These are phyloP conservation scores for Neocloeon triangulifer DNA, from an alignment of 1,140 invertebrate genomes.

Conservation along the genomic window DNA sequence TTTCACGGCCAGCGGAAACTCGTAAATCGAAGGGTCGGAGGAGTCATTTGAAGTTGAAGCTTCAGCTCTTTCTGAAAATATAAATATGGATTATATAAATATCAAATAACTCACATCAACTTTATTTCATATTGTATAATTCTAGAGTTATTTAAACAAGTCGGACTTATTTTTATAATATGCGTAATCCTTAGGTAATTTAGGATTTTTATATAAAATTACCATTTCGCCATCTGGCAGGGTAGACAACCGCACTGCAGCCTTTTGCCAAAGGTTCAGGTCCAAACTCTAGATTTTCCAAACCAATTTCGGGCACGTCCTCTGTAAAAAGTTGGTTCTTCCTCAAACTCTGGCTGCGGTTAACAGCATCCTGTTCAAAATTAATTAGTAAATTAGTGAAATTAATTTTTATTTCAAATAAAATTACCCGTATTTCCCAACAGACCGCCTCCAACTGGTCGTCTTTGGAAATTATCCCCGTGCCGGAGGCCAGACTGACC, in stretches of 20 bases:
- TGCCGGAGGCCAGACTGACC: conserved; percentile 44
- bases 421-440: conserved; percentile 44
- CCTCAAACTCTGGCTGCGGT: conserved; percentile 17
- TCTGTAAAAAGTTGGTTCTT: conserved; percentile 10
- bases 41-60: too few species aligned
- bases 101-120: too few species aligned
- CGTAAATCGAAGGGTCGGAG: not conserved
- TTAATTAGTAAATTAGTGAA: conserved; percentile 3
- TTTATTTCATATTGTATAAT: too few species aligned
- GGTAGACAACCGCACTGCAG: conserved; percentile 60
- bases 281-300: conserved; percentile 42
- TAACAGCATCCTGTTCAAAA: conserved; percentile 28
- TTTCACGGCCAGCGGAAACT: conserved; percentile 55
- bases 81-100: too few species aligned
- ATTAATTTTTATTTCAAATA: conserved; percentile 1
- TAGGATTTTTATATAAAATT: too few species aligned
- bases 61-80: too few species aligned
- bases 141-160: too few species aligned
- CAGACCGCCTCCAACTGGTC: conserved; percentile 57
- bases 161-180: too few species aligned
- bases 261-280: conserved; percentile 56
- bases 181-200: too few species aligned
- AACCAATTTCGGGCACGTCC: conserved; percentile 8
- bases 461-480: conserved; percentile 51
- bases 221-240: conserved; percentile 26